Evolutionary conservation across 2,113 vertebrate genomes (phyloP).

Genomic region (Limanda limanda): DNA sequence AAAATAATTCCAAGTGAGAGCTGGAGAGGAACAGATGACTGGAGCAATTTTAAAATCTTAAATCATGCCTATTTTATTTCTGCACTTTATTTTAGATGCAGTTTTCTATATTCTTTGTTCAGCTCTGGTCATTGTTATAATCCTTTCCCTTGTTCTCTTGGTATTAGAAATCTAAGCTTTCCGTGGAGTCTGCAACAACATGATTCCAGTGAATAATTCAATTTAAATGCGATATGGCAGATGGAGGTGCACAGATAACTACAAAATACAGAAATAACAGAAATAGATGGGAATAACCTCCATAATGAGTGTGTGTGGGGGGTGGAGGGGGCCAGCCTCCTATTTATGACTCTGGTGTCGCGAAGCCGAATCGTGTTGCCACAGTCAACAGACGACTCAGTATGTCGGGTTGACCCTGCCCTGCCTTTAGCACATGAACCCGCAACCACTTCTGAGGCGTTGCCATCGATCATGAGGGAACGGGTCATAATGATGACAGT

Average conservation of each 20-base stretch:
- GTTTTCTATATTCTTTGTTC: neutral
- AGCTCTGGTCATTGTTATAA: constrained; percentile 11
- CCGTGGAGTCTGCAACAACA: constrained; percentile 20
- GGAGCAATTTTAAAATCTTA: neutral
- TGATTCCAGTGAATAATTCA: constrained; percentile 30
- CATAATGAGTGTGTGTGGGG: constrained; percentile 4
- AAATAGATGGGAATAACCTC: constrained; percentile 9
- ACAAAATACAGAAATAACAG: neutral
- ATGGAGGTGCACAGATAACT: neutral
- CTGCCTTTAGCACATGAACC: constrained; percentile 39
- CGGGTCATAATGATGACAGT: constrained; percentile 44
- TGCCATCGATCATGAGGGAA: constrained; percentile 48
- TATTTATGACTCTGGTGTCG: constrained; percentile 40
- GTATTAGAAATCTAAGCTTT: constrained; percentile 17
- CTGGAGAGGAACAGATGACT: constrained; percentile 19
- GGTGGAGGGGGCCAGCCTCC: neutral
- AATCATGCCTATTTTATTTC: constrained; percentile 30
- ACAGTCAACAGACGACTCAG: constrained; percentile 35
- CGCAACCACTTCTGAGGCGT: constrained; percentile 51
- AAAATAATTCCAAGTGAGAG: constrained; percentile 40
- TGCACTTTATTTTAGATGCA: constrained; percentile 9
- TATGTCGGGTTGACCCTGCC: constrained; percentile 50
- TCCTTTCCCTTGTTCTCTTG: neutral
- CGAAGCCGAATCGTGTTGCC: constrained; percentile 32
- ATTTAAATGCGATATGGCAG: constrained; percentile 4